Percentiles rank a stretch among this genome's conserved stretches.
These are phyloP conservation scores for Orthonychiurus folsomi DNA, from an alignment of 2,888 invertebrate genomes.

Conservation along the genomic window DNA sequence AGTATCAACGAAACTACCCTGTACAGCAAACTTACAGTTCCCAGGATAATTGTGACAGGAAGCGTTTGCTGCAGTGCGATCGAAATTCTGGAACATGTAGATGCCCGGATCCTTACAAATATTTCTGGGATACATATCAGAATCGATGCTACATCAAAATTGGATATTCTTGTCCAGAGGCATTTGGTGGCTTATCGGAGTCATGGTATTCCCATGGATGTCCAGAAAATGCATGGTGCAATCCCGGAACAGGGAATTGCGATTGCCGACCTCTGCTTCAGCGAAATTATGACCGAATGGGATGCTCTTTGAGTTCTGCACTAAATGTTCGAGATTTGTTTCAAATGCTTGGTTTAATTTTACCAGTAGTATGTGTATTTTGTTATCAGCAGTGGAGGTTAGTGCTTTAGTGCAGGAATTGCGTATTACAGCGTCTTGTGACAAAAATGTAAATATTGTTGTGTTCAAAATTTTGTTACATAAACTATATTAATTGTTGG, in stretches of 20 bases:
- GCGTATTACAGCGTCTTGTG: too few relatives aligned
- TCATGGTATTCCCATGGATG: conserved; percentile 10
- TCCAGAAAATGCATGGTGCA: conserved; percentile 8
- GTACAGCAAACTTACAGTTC: neutral
- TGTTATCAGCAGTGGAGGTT: too few relatives aligned
- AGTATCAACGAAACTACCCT: neutral
- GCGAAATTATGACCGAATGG: conserved; percentile 6
- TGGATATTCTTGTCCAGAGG: conserved; percentile 7
- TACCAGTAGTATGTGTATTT: too few relatives aligned
- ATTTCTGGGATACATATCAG: conserved; percentile 12
- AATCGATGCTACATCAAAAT: conserved; percentile 7
- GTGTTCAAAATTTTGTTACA: too few relatives aligned
- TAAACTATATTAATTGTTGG: too few relatives aligned
- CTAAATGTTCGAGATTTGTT: neutral
- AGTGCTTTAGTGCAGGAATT: too few relatives aligned
- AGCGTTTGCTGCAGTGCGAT: conserved; percentile 8
- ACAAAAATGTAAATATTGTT: too few relatives aligned
- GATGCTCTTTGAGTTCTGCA: conserved; percentile 6
- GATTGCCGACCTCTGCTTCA: conserved; percentile 4
- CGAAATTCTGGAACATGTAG: conserved; percentile 4
- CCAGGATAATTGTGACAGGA: conserved; percentile 4
- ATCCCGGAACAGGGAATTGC: conserved; percentile 11
- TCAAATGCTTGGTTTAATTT: neutral
- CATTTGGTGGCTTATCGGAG: conserved; percentile 7
- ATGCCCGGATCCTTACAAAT: conserved; percentile 10